Evolutionary conservation across 2,888 invertebrate species (phyloP).

Genomic region (Boloria selene): DNA sequence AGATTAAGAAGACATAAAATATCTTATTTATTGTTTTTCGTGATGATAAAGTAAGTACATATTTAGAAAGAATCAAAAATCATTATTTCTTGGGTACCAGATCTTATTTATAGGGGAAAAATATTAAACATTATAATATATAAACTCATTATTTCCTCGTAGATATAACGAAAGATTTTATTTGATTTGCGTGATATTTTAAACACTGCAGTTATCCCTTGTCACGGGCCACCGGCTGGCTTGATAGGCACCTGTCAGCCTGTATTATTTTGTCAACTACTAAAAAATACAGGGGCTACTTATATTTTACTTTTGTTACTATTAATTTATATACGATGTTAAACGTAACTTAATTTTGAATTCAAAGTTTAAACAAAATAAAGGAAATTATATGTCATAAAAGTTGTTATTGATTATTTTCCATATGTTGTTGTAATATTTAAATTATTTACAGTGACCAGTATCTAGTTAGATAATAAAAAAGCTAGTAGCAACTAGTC

Average conservation of each 20-base stretch:
- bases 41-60: too few species aligned
- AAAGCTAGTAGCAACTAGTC: conserved; percentile 27
- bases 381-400: too few species aligned
- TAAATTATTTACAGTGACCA: conserved; percentile 17
- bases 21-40: too few species aligned
- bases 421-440: conserved; percentile 2
- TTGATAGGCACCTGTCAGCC: conserved; percentile 7
- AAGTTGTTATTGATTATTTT: not conserved
- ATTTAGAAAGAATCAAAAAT: too few species aligned
- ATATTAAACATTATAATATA: too few species aligned
- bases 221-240: not conserved
- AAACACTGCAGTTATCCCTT: conserved; percentile 6
- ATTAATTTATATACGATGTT: not conserved
- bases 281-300: not conserved
- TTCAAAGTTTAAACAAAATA: too few species aligned
- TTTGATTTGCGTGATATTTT: not conserved
- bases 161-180: not conserved
- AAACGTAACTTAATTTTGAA: too few species aligned
- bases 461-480: conserved; percentile 19
- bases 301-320: not conserved
- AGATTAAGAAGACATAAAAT: too few species aligned
- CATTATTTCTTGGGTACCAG: too few species aligned
- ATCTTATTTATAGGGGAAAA: too few species aligned
- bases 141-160: too few species aligned
- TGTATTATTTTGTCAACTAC: conserved; percentile 1